phyloP scores from a whole-genome alignment of 2,888 invertebrate species.

The Oxyscelio sp. region DNA sequence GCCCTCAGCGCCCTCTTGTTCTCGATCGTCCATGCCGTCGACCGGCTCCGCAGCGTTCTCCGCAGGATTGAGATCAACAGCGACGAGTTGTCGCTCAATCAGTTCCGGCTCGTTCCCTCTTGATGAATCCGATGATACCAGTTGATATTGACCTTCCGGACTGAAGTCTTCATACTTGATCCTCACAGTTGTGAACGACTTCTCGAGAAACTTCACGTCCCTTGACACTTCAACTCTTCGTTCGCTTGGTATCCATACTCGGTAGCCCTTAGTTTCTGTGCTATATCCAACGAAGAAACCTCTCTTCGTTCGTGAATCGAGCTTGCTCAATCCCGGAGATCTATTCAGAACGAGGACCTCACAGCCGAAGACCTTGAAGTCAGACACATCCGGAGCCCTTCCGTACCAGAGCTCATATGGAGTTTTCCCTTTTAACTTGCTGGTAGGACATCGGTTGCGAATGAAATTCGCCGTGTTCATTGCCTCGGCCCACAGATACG shows the following conservation, averaged over 20 bases:
- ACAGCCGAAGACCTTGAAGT: slow-evolving; percentile 4
- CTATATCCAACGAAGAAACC: slow-evolving; percentile 38
- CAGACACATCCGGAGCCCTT: not conserved
- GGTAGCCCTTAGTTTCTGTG: slow-evolving; percentile 19
- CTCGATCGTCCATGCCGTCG: too few species aligned
- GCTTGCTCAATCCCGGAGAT: slow-evolving; percentile 2
- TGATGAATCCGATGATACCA: too few species aligned
- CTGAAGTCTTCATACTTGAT: too few species aligned
- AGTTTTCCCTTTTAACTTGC: not conserved
- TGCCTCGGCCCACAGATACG: not conserved
- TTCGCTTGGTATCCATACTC: slow-evolving; percentile 27
- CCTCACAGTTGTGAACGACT: too few species aligned
- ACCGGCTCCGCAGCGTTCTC: too few species aligned
- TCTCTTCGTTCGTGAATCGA: slow-evolving; percentile 12
- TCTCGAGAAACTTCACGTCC: slow-evolving; percentile 39
- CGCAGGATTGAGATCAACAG: too few species aligned
- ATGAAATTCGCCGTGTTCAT: slow-evolving; percentile 12
- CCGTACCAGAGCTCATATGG: slow-evolving; percentile 6
- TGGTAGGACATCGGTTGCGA: slow-evolving; percentile 2
- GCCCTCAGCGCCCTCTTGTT: too few species aligned
- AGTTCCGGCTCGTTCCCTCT: too few species aligned
- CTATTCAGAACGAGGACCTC: slow-evolving; percentile 29
- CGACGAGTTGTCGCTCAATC: too few species aligned
- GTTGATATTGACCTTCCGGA: too few species aligned
- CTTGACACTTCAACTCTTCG: slow-evolving; percentile 4